Conservation (phyloP, 2,888 invertebrate genomes). For the Nectonema munidae region DNA sequence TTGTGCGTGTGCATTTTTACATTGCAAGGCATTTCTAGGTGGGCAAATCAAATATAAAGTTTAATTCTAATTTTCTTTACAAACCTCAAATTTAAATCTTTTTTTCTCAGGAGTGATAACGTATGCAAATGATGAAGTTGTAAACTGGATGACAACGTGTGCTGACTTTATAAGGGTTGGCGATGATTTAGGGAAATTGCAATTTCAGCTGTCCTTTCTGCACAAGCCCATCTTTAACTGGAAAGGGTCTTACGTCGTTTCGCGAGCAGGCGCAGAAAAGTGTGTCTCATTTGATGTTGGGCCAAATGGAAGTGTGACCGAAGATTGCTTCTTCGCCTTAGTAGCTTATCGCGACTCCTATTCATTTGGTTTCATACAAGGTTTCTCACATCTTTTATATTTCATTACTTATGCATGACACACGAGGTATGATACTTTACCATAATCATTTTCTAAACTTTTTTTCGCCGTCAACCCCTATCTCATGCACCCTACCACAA, state of each 20-base stretch:
- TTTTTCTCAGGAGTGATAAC: conserved; percentile 21
- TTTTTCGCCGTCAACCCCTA: too few relatives aligned
- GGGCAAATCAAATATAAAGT: too few relatives aligned
- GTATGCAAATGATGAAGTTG: conserved; percentile 68
- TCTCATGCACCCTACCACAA: too few relatives aligned
- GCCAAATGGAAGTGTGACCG: conserved; percentile 75
- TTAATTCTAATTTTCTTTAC: too few relatives aligned
- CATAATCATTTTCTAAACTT: too few relatives aligned
- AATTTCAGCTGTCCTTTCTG: conserved; percentile 60
- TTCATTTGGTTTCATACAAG: conserved; percentile 70
- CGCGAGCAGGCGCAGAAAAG: conserved; percentile 33
- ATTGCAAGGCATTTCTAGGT: too few relatives aligned
- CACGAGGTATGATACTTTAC: too few relatives aligned
- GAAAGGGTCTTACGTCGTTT: conserved; percentile 89
- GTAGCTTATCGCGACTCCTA: conserved; percentile 59
- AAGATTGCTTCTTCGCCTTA: conserved; percentile 88
- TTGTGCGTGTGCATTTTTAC: too few relatives aligned
- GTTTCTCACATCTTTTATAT: too few relatives aligned
- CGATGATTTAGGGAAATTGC: conserved; percentile 81
- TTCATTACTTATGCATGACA: too few relatives aligned
- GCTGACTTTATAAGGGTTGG: conserved; percentile 64
- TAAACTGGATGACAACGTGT: conserved; percentile 77
- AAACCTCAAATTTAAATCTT: too few relatives aligned
- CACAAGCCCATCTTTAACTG: conserved; percentile 79
- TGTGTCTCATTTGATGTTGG: conserved; percentile 71